phyloP scores from a whole-genome alignment of 2,797 vertebrate species.

The Cephalopachus bancanus region DNA sequence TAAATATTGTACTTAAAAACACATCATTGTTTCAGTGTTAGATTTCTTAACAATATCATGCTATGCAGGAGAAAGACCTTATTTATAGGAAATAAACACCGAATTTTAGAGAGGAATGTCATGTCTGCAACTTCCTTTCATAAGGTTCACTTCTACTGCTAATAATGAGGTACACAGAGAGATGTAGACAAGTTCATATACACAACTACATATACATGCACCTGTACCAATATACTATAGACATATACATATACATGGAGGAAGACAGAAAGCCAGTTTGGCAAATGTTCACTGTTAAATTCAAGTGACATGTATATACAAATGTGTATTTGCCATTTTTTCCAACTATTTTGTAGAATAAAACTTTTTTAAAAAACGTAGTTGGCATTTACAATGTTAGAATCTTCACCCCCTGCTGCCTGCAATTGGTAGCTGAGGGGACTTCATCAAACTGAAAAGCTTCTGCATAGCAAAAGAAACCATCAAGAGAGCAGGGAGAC shows the following conservation, averaged over 20 bases:
- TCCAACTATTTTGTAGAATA: constrained; percentile 12
- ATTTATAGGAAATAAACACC: background rate
- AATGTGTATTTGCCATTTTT: background rate
- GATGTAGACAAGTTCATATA: background rate
- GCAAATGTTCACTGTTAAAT: background rate
- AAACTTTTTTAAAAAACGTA: constrained; percentile 22
- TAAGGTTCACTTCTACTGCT: background rate
- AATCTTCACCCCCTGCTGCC: no score
- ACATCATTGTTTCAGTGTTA: background rate
- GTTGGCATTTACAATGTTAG: background rate
- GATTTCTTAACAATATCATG: background rate
- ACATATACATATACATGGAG: background rate
- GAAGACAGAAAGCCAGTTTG: background rate
- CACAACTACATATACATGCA: background rate
- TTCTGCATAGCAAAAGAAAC: no score
- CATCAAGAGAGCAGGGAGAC: no score
- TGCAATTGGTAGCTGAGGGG: no score
- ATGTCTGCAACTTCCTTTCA: background rate
- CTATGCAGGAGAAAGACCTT: background rate
- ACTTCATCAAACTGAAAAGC: no score
- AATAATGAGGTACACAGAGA: background rate
- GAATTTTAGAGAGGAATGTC: background rate
- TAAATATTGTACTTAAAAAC: background rate
- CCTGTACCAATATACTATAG: background rate
- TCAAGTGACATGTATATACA: background rate